Base-by-base conservation (phyloP, 2,797 vertebrate species). In the Ptychadena robeensis region DNA sequence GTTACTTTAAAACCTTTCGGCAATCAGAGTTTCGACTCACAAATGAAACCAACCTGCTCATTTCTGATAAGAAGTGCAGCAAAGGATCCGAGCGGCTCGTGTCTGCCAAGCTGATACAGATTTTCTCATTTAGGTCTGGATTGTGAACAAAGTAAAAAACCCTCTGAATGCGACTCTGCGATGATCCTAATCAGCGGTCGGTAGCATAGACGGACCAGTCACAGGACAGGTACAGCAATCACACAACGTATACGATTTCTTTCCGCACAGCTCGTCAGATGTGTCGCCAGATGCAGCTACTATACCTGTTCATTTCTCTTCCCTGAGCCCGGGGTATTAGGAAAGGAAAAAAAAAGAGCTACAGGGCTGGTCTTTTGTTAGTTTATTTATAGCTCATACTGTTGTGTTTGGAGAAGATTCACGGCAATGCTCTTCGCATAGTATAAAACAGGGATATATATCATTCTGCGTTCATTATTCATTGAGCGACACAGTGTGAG, bases 11-110 rank as follows among this genome's bases (percentile, higher is more conserved):
- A 53, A 67, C 40, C 63, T 61, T 74, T 67, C 32, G 64, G 27
- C 79, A 48, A 73, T 27, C n/a, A 9, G 38, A 25, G 61, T 80
- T 80, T 65, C 22, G 14, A 32, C 59, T 77, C 35, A 48, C 38
- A 80, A 53, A 44, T 61, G 78, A 72, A 44, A 66, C 79, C 79
- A 81, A 72, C 61, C 79, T 81, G 63, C 67, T 66, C 66, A 66
- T 34, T 37, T 40, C 68, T 67, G 79, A 81, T 81, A 81, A 81
- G 79, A 30, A 31, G 59, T 37, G 4, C 27, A 15, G 59, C 59
- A n/a, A 18, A 64, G 59, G 61, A 48, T 38, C 44, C 37, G 59
- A 53, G 79, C 30, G 53, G 14, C 8, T 9, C 28, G 27, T 34
- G 35, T 48, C 57, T 64, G 61, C 68, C 79, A 80, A 65, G 68